Evolutionary conservation across 2,113 vertebrate genomes (phyloP).

Genomic region (Strix aluco): DNA sequence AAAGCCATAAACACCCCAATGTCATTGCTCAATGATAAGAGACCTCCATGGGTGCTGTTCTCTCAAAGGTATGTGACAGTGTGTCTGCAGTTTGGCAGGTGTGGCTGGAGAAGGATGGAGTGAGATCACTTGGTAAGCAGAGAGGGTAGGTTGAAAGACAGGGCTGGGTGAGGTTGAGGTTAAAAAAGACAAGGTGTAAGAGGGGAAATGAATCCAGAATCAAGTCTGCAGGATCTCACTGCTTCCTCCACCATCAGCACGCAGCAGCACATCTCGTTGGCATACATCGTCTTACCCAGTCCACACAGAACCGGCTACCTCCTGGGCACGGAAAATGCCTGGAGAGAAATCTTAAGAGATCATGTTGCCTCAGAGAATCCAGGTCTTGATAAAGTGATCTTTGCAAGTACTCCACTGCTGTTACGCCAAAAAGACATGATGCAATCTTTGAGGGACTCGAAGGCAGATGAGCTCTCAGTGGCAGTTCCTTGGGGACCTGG

Average conservation of each 20-base stretch:
- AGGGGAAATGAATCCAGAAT: neutral
- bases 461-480: neutral
- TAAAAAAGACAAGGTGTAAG: neutral
- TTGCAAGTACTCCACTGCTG: neutral
- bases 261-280: neutral
- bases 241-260: neutral
- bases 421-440: neutral
- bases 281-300: neutral
- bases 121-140: neutral
- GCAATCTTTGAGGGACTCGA: neutral
- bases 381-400: neutral
- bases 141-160: neutral
- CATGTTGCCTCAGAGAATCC: neutral
- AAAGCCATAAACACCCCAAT: neutral
- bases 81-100: neutral
- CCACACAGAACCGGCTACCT: neutral
- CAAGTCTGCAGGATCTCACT: neutral
- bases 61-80: fast-evolving
- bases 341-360: neutral
- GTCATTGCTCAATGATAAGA: neutral
- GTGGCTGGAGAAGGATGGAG: neutral
- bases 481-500: neutral
- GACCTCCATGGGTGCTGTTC: neutral
- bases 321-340: neutral
- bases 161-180: neutral